A percentile compares a stretch with the other conserved stretches of the same genome.
Evolutionary conservation across 1,140 invertebrate species (phyloP).

Genomic region (Linepithema humile): DNA sequence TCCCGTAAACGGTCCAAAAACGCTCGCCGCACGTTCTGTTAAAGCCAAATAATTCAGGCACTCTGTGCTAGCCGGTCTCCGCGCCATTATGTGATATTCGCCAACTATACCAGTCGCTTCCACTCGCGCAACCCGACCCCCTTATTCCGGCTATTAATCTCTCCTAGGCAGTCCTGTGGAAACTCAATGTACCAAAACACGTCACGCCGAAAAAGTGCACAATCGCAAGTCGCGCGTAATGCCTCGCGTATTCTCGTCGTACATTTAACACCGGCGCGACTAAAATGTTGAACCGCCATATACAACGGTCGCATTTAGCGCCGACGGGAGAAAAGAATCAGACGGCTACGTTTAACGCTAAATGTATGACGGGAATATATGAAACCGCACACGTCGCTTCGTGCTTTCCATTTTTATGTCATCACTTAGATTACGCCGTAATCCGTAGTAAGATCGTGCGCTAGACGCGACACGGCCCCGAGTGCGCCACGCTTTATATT

Average conservation of each 20-base stretch:
- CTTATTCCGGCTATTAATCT: conserved; percentile 47
- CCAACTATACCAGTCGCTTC: conserved; percentile 10
- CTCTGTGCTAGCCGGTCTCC: neutral
- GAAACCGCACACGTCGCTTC: neutral
- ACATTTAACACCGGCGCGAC: conserved; percentile 2
- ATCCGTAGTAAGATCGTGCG: neutral
- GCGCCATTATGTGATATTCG: conserved; percentile 27
- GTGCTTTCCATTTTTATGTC: neutral
- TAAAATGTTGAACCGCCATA: conserved; percentile 16
- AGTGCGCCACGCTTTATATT: neutral
- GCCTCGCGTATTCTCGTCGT: neutral
- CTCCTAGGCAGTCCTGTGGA: conserved; percentile 8
- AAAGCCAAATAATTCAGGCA: conserved; percentile 21
- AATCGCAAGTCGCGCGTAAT: conserved; percentile 14
- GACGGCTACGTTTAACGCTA: too few relatives aligned
- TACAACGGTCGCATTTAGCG: neutral
- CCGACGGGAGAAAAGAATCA: neutral
- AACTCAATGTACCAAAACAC: conserved; percentile 18
- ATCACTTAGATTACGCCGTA: conserved; percentile 2
- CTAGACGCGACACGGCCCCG: neutral
- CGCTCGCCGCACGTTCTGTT: neutral
- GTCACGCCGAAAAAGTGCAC: conserved; percentile 25
- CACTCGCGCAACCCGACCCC: neutral
- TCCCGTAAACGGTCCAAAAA: neutral
- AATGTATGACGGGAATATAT: neutral